phyloP scores from a whole-genome alignment of 2,113 vertebrate genomes.

The Bucco capensis region DNA sequence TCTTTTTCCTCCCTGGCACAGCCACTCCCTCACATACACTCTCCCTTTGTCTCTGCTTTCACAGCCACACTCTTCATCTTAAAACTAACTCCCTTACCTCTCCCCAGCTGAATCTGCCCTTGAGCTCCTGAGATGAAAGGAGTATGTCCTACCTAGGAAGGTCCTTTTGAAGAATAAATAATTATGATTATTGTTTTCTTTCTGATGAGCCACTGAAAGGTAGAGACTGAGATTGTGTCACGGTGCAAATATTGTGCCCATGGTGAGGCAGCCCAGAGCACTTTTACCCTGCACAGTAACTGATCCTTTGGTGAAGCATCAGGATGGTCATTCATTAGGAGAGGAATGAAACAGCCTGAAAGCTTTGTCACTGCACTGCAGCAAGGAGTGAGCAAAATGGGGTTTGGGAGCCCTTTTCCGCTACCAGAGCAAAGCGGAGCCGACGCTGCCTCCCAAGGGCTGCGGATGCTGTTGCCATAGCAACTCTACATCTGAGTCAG shows the following conservation, averaged over 20 bases:
- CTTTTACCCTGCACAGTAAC: neutral
- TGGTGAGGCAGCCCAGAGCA: neutral
- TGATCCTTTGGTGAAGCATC: conserved; percentile 30
- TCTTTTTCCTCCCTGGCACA: neutral
- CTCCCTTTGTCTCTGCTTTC: conserved; percentile 50
- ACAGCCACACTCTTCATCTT: neutral
- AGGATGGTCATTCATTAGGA: conserved; percentile 18
- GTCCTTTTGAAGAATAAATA: neutral
- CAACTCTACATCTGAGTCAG: conserved; percentile 80
- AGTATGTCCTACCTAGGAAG: neutral
- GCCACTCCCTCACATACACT: neutral
- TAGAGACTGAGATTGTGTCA: conserved; percentile 7
- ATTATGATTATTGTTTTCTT: neutral
- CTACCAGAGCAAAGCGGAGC: conserved; percentile 34
- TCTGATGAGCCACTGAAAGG: neutral
- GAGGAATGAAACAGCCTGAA: conserved; percentile 53
- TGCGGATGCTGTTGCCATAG: conserved; percentile 74
- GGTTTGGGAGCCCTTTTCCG: conserved; percentile 59
- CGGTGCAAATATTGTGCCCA: neutral
- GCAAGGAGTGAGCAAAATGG: conserved; percentile 63
- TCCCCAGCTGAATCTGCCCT: neutral
- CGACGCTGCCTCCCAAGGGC: conserved; percentile 71
- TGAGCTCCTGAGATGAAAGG: neutral
- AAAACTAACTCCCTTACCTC: neutral
- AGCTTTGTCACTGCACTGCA: conserved; percentile 69